Evolutionary conservation across 2,797 vertebrate genomes (phyloP).

Genomic region (Chelidonichthys spinosus): DNA sequence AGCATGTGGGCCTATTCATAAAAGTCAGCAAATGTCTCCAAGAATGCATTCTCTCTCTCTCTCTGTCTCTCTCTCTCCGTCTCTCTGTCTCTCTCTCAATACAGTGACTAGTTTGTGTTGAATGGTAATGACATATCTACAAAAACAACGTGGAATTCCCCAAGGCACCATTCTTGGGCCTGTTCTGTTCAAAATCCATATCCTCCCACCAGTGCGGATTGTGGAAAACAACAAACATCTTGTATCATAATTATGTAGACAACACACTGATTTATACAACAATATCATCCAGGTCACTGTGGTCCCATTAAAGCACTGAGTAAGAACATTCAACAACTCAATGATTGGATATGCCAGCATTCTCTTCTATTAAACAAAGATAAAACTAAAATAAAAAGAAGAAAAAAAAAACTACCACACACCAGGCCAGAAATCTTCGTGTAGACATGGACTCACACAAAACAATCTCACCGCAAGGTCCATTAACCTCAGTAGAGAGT

Average conservation of each 20-base stretch:
- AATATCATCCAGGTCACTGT: no score
- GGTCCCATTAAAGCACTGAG: neutral
- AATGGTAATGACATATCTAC: neutral
- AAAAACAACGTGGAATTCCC: neutral
- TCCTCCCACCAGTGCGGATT: neutral
- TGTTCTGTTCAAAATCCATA: neutral
- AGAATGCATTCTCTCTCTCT: conserved; percentile 5
- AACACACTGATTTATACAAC: neutral
- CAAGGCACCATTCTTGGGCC: neutral
- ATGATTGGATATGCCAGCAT: neutral
- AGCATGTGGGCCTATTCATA: conserved; percentile 15
- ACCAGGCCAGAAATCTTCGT: neutral
- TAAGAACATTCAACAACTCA: neutral
- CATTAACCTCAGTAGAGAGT: neutral
- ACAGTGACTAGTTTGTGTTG: neutral
- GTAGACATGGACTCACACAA: neutral
- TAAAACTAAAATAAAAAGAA: no score
- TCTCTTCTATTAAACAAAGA: no score
- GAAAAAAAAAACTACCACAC: neutral
- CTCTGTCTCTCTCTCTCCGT: neutral
- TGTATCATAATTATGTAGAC: neutral
- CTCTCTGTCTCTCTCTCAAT: neutral
- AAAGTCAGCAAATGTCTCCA: conserved; percentile 13
- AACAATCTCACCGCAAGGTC: neutral
- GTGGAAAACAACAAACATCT: neutral